Percentiles rank a stretch among this genome's conserved stretches.
Conservation (phyloP, 2,888 invertebrate genomes). For the Epistrophella euchroma region DNA sequence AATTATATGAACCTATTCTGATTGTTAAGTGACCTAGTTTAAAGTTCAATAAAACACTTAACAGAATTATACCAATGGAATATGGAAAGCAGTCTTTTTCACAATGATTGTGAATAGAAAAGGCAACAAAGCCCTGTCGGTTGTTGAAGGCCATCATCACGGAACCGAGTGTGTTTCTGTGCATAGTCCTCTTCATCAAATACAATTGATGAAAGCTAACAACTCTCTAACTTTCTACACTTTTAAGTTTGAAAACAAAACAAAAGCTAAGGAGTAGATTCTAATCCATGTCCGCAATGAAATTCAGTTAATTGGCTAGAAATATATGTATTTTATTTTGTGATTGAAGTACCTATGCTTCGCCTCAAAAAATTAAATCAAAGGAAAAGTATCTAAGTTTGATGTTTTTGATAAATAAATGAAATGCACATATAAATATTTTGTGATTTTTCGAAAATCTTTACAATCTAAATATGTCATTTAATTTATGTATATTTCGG, state of each 20-base stretch:
- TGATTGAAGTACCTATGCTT: background rate
- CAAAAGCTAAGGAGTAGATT: background rate
- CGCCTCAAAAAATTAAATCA: background rate
- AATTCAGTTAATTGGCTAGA: conserved; percentile 26
- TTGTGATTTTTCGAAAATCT: background rate
- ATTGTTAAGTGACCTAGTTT: conserved; percentile 24
- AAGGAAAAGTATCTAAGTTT: background rate
- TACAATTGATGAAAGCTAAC: conserved; percentile 20
- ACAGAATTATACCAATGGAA: background rate
- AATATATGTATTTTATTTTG: background rate
- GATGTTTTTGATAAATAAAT: background rate
- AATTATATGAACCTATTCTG: background rate
- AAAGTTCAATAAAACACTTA: conserved; percentile 18
- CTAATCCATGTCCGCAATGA: background rate
- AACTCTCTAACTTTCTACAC: conserved; percentile 1
- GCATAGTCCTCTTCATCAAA: background rate
- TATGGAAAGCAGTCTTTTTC: background rate
- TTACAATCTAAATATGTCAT: background rate
- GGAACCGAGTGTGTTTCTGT: background rate
- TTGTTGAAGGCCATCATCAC: conserved; percentile 16
- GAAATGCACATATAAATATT: background rate
- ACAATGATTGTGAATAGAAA: conserved; percentile 16
- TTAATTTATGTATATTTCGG: background rate
- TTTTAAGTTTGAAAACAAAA: background rate
- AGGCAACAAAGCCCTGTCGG: conserved; percentile 4